A percentile compares a stretch with the other conserved stretches of the same genome.
Conservation (phyloP, 2,888 invertebrate genomes). For the Strigamia maritima region DNA sequence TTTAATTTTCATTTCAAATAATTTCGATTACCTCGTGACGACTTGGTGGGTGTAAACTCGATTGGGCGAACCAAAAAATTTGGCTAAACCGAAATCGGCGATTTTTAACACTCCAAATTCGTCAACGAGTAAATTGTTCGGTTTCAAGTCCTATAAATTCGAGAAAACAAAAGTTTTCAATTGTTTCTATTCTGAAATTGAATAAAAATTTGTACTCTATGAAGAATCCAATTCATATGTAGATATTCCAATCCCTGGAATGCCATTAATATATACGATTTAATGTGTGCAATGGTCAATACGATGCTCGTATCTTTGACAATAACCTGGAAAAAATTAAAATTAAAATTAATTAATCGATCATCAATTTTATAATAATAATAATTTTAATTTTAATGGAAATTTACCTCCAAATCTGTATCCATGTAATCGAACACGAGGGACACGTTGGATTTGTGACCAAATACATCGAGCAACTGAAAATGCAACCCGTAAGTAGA, state of each 20-base stretch:
- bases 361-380: slow-evolving; percentile 47
- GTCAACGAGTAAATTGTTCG: slow-evolving; percentile 95
- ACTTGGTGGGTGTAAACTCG: slow-evolving; percentile 96
- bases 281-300: slow-evolving; percentile 86
- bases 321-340: slow-evolving; percentile 48
- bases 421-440: slow-evolving; percentile 99
- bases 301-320: slow-evolving; percentile 84
- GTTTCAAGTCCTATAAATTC: slow-evolving; percentile 76
- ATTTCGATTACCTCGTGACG: slow-evolving; percentile 71
- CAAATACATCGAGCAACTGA: slow-evolving; percentile 80
- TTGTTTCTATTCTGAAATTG: too few species aligned
- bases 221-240: slow-evolving; percentile 93
- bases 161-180: not conserved
- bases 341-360: not conserved
- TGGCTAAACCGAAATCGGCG: slow-evolving; percentile 98
- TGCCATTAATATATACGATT: slow-evolving; percentile 93
- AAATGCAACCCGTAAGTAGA: slow-evolving; percentile 43
- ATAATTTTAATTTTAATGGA: not conserved
- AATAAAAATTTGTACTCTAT: slow-evolving; percentile 62
- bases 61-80: slow-evolving; percentile 94
- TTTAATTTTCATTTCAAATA: not conserved
- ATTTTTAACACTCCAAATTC: slow-evolving; percentile 89
- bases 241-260: slow-evolving; percentile 90
- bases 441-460: slow-evolving; percentile 96
- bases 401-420: slow-evolving; percentile 88